A percentile compares a stretch with the other conserved stretches of the same genome.
Evolutionary conservation across 1,140 invertebrate genomes (phyloP).

Genomic region (Macrosteles quadrilineatus): DNA sequence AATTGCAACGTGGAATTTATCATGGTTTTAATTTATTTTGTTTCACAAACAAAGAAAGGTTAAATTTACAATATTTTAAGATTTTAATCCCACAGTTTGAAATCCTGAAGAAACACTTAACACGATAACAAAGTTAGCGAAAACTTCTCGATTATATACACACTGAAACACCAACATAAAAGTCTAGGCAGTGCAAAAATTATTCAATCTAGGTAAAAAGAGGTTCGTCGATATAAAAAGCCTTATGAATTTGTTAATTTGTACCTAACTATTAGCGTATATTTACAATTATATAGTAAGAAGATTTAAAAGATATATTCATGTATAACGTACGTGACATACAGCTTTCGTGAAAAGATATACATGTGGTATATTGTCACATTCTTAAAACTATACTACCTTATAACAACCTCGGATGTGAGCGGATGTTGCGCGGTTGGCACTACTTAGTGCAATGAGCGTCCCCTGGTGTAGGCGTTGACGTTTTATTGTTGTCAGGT

Average conservation of each 20-base stretch:
- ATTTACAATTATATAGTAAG: constrained; percentile 3
- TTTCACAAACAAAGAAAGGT: too few species aligned
- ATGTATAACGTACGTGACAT: constrained; percentile 3
- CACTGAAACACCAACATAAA: not conserved
- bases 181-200: constrained; percentile 13
- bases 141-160: not conserved
- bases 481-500: too few species aligned
- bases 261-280: constrained; percentile 14
- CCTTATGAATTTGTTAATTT: constrained; percentile 9
- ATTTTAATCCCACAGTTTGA: too few species aligned
- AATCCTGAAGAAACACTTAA: too few species aligned
- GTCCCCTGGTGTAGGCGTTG: not conserved
- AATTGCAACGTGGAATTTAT: too few species aligned
- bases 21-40: too few species aligned
- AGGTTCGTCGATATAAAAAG: not conserved
- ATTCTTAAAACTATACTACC: not conserved
- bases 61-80: too few species aligned
- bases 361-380: constrained; percentile 25
- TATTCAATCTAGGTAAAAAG: not conserved
- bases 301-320: constrained; percentile 10
- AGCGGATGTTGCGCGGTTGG: constrained; percentile 17
- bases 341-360: constrained; percentile 2
- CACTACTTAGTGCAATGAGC: not conserved
- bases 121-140: too few species aligned
- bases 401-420: constrained; percentile 21